Conservation (phyloP, 2,797 vertebrate species). For the Octomys mimax region DNA sequence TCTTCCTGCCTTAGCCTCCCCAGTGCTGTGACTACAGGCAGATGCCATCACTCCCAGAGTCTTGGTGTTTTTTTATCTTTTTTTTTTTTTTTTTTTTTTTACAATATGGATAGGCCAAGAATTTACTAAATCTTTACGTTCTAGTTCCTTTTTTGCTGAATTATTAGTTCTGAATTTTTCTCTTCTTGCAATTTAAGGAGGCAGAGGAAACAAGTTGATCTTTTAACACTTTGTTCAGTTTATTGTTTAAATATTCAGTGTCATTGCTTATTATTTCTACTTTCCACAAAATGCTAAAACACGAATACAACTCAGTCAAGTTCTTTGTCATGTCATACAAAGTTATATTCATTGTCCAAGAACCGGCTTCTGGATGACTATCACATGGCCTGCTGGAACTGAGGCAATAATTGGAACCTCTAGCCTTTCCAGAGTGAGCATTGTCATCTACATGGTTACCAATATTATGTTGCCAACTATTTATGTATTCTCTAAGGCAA, state of each 20-base stretch:
- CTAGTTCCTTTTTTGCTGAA: not conserved
- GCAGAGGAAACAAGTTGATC: not conserved
- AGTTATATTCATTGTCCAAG: not conserved
- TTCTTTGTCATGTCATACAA: not conserved
- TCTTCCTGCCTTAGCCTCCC: not conserved
- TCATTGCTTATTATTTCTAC: not conserved
- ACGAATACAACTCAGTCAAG: not conserved
- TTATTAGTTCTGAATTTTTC: not conserved
- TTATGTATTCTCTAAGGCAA: not conserved
- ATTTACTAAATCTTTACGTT: not conserved
- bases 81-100: not conserved
- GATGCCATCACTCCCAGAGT: not conserved
- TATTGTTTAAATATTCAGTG: not conserved
- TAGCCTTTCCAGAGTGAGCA: not conserved
- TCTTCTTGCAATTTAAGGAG: not conserved
- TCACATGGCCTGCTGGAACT: not conserved
- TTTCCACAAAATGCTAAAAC: not conserved
- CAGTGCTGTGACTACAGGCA: not conserved
- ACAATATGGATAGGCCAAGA: not conserved
- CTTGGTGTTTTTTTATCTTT: not conserved
- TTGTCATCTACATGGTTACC: not conserved
- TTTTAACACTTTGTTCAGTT: constrained; percentile 12
- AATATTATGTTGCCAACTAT: not conserved
- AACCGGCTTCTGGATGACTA: not conserved
- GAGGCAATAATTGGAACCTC: not conserved